phyloP scores from a whole-genome alignment of 2,888 invertebrate species.

The Aricia artaxerxes region DNA sequence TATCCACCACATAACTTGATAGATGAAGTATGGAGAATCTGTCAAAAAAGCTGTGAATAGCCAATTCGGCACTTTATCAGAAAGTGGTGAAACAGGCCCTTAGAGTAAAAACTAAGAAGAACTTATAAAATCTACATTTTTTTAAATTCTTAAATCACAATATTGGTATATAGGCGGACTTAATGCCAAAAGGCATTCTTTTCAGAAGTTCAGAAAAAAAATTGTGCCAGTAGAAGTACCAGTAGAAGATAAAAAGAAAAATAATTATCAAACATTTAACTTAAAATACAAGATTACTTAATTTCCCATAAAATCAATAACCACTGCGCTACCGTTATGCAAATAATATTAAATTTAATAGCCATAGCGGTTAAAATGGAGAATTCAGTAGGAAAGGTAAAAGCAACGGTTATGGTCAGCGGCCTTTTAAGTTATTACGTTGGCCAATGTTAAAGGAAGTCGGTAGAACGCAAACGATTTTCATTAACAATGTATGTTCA shows the following conservation, averaged over 20 bases:
- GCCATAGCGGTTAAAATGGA: neutral
- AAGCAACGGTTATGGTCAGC: conserved; percentile 26
- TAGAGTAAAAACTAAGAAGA: neutral
- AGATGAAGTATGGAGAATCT: too few species aligned
- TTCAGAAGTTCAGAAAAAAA: too few species aligned
- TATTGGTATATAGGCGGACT: too few species aligned
- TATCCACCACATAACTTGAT: too few species aligned
- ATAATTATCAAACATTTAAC: too few species aligned
- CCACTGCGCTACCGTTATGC: neutral
- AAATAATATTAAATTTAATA: neutral
- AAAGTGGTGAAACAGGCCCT: too few species aligned
- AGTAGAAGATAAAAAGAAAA: neutral
- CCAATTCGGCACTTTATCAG: too few species aligned
- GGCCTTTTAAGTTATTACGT: conserved; percentile 39
- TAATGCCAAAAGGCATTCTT: too few species aligned
- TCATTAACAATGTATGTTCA: conserved; percentile 27
- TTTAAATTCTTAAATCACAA: too few species aligned
- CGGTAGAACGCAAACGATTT: conserved; percentile 24
- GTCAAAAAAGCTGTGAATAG: too few species aligned
- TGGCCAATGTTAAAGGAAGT: conserved; percentile 71
- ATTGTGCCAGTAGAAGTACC: too few species aligned
- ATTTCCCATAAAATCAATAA: neutral
- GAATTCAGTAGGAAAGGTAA: conserved; percentile 17
- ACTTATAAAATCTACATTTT: too few species aligned
- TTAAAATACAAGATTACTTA: neutral